These are phyloP conservation scores for Sisor rabdophorus DNA, from an alignment of 2,113 vertebrate genomes.

Conservation along the genomic window DNA sequence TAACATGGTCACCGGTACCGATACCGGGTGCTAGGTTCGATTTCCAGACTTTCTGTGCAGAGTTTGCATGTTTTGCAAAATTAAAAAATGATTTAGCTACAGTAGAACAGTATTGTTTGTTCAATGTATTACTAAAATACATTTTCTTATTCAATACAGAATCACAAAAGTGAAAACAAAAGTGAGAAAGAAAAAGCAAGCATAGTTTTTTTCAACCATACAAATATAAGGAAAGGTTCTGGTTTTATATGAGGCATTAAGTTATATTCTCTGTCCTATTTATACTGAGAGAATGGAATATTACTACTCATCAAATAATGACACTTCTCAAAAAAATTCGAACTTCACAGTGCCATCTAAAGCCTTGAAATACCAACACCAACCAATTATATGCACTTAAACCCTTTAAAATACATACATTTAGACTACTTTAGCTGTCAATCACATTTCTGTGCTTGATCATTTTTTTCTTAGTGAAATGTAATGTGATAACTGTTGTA, in stretches of 20 bases:
- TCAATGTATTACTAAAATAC: too few species aligned
- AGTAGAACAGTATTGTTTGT: too few species aligned
- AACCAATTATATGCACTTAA: constrained; percentile 25
- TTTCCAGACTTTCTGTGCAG: too few species aligned
- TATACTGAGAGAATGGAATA: constrained; percentile 6
- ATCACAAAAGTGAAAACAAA: too few species aligned
- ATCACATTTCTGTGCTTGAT: constrained; percentile 28
- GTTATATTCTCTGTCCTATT: constrained; percentile 18
- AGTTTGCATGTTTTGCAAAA: too few species aligned
- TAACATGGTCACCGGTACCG: too few species aligned
- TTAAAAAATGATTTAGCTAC: too few species aligned
- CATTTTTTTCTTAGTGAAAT: constrained; percentile 25
- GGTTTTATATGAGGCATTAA: neutral
- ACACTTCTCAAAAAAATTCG: constrained; percentile 7
- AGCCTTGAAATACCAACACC: constrained; percentile 23
- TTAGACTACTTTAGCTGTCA: constrained; percentile 11
- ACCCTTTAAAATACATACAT: neutral
- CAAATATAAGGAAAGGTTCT: neutral
- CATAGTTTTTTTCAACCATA: neutral
- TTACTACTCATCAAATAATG: constrained; percentile 36
- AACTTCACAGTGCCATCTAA: constrained; percentile 15
- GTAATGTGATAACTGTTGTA: constrained; percentile 22
- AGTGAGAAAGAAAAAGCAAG: too few species aligned
- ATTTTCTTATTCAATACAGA: too few species aligned
- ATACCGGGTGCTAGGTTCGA: too few species aligned